phyloP scores from a whole-genome alignment of 2,797 vertebrate species.

The Enteromius argenteus region DNA sequence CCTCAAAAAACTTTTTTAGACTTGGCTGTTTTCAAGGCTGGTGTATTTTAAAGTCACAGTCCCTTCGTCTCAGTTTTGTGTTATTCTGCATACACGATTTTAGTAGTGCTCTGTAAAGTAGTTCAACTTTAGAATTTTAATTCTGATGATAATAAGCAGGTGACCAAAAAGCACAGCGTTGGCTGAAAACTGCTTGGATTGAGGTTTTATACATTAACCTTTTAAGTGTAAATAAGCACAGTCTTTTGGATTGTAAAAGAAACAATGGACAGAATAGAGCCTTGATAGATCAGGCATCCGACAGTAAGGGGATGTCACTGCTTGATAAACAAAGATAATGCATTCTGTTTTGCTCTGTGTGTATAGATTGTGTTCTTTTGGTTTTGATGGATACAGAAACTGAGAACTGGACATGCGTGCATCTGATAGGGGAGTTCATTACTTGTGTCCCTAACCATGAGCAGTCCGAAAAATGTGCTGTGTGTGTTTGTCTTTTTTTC shows the following conservation, averaged over 20 bases:
- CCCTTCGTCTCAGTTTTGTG: neutral
- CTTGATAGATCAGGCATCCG: constrained; percentile 8
- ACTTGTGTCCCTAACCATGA: constrained; percentile 1
- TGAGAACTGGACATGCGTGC: neutral
- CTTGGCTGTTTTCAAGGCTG: neutral
- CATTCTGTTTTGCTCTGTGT: constrained; percentile 17
- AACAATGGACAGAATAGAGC: neutral
- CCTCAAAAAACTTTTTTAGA: neutral
- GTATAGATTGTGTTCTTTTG: constrained; percentile 15
- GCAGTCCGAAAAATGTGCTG: neutral
- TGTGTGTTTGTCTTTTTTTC: neutral
- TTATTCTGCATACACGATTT: too few species aligned
- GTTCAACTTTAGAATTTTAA: neutral
- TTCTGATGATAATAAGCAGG: neutral
- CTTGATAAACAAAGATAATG: constrained; percentile 7
- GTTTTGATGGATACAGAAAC: constrained; percentile 11
- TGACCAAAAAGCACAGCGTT: neutral
- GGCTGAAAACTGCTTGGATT: neutral
- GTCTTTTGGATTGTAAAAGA: constrained; percentile 5
- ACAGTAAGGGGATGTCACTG: neutral
- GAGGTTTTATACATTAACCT: neutral
- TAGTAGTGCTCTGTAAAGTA: neutral
- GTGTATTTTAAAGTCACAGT: neutral
- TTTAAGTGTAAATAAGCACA: constrained; percentile 26
- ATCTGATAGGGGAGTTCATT: constrained; percentile 8